Evolutionary conservation across 2,888 invertebrate species (phyloP).

Genomic region (Drosophila hawaiiensis): DNA sequence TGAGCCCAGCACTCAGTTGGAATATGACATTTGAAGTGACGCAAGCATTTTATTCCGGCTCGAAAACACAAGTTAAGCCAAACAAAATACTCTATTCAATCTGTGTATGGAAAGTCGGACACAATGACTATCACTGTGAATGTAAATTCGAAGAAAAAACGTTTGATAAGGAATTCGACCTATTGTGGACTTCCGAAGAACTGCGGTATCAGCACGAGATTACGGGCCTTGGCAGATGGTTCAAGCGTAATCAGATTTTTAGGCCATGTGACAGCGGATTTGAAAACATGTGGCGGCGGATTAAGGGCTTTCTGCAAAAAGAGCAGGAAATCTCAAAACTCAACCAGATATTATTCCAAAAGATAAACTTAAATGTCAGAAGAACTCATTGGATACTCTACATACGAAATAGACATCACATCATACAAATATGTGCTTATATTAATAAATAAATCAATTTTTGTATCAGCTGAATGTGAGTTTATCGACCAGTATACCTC

Average conservation of each 20-base stretch:
- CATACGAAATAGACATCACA: neutral
- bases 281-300: conserved; percentile 37
- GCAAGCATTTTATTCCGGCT: neutral
- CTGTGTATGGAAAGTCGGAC: neutral
- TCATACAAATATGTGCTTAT: neutral
- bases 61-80: neutral
- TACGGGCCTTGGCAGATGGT: conserved; percentile 28
- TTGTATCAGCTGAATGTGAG: conserved; percentile 11
- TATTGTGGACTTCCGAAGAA: conserved; percentile 60
- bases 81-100: neutral
- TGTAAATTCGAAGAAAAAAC: conserved; percentile 34
- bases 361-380: conserved; percentile 1
- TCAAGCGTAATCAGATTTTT: conserved; percentile 4
- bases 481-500: conserved; percentile 14
- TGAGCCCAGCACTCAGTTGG: neutral
- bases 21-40: conserved; percentile 2
- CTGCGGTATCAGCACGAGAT: conserved; percentile 33
- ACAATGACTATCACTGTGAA: neutral
- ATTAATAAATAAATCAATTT: neutral
- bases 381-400: neutral
- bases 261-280: conserved; percentile 33
- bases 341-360: neutral
- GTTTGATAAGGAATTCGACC: conserved; percentile 60
- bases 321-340: conserved; percentile 40
- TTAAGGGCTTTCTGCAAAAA: conserved; percentile 36